Percentiles rank a stretch among this genome's conserved stretches.
These are phyloP conservation scores for Acrocephalus scirpaceus DNA, from an alignment of 2,797 vertebrate genomes.

Conservation along the genomic window DNA sequence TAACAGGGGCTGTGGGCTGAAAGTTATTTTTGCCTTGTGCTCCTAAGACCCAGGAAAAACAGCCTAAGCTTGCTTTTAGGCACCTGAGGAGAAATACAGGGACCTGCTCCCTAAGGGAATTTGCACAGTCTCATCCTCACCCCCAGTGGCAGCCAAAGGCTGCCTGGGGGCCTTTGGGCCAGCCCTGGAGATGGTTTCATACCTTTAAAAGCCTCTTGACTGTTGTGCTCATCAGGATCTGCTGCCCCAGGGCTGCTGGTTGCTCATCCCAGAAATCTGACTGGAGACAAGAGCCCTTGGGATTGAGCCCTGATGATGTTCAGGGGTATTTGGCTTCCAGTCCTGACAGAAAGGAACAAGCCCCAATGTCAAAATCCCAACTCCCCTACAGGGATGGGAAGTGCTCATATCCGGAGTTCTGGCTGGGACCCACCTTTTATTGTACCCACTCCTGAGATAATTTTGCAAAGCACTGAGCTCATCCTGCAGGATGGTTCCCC, in stretches of 20 bases:
- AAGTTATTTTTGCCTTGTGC: not conserved
- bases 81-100: not conserved
- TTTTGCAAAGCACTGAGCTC: slow-evolving; percentile 46
- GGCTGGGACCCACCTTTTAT: slow-evolving; percentile 31
- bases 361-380: not conserved
- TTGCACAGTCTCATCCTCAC: not conserved
- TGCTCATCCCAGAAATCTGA: not conserved
- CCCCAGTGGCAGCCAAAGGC: not conserved
- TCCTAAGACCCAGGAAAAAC: not conserved
- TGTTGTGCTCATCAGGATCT: not conserved
- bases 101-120: not conserved
- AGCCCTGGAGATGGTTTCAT: not conserved
- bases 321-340: not conserved
- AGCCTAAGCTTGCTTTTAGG: not conserved
- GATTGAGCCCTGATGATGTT: not conserved
- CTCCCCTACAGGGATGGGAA: slow-evolving; percentile 46
- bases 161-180: not conserved
- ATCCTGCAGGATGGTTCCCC: not conserved
- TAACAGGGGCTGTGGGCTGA: not conserved
- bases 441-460: slow-evolving; percentile 33
- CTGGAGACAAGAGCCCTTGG: accelerated
- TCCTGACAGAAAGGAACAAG: slow-evolving; percentile 9
- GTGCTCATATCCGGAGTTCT: slow-evolving; percentile 24
- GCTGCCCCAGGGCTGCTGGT: not conserved
- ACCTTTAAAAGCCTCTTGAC: not conserved